Conservation (phyloP, 2,113 vertebrate genomes). For the Antigone vipio region DNA sequence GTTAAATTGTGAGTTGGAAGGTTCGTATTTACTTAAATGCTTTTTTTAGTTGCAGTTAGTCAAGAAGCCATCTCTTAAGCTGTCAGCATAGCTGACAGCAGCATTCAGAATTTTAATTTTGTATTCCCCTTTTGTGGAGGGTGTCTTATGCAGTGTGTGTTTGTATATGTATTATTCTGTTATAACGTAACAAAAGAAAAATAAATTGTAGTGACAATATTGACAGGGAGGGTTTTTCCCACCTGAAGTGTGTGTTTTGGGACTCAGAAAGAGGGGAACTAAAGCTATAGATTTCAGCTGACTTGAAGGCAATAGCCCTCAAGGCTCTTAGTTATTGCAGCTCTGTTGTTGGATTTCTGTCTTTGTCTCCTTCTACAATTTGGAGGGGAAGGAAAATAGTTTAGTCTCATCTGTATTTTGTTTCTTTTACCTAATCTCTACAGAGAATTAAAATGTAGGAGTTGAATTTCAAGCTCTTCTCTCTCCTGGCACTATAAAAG, state of each 20-base stretch:
- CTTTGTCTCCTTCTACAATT: not conserved
- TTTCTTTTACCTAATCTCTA: conserved; percentile 33
- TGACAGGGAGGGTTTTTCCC: not conserved
- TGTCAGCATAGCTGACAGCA: not conserved
- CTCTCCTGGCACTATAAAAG: not conserved
- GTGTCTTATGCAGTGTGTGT: not conserved
- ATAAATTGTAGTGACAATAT: not conserved
- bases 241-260: not conserved
- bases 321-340: not conserved
- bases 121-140: not conserved
- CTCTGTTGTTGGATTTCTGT: not conserved
- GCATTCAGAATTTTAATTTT: not conserved
- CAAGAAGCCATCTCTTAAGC: not conserved
- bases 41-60: not conserved
- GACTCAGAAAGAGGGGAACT: not conserved
- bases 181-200: not conserved
- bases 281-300: not conserved
- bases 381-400: not conserved
- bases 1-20: not conserved
- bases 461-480: not conserved
- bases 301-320: not conserved
- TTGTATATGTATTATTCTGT: not conserved
- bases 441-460: not conserved
- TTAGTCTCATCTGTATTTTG: conserved; percentile 26
- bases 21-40: not conserved